Evolutionary conservation across 2,888 invertebrate genomes (phyloP), one percentile per base, ranked within the genome.

Genomic region (Incurvaria masculella): DNA sequence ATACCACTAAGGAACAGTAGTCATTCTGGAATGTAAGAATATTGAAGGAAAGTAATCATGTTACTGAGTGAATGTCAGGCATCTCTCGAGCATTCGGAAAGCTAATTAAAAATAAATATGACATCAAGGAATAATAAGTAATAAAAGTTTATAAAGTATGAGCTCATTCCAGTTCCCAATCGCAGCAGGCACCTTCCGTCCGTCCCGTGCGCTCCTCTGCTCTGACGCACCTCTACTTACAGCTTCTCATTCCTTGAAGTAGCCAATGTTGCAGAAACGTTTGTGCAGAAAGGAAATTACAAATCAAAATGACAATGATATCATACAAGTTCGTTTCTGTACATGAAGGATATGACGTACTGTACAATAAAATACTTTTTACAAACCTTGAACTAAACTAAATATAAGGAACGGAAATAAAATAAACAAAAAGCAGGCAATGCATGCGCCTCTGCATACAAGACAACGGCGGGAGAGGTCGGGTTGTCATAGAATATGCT

Each of bases 201-300:
- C 69, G 57, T 68, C 68, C 59, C 60, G 33, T 68, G 64, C 56
- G 58, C 68, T 64, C 61, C 59, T n/a, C n/a, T 64, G 56, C 45
- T 21, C 64, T 62, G 59, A 57, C 67, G 56, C 62, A 69, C 62
- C 74, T 71, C 80, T 84, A 85, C 85, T 85, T 85, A 85, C 85
- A 82, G 83, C 81, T 81, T 82, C 84, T 82, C 85, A 87, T 85
- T 86, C 87, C 87, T 86, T 79, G 61, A 65, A 72, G 80, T 72
- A 73, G 81, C 79, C 81, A 80, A 81, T 80, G 80, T 81, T 79
- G 73, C 70, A 83, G 81, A 81, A 74, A 73, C 69, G 76, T 75
- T 81, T 79, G 85, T 85, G 85, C 85, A 84, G 76, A 65, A 75
- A 78, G 82, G 73, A 82, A 82, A 83, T 83, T 81, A 80, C 81